Percentiles rank a stretch among this genome's conserved stretches.
These are phyloP conservation scores for Zaprionus bogoriensis DNA, from an alignment of 2,888 invertebrate genomes.

Conservation along the genomic window DNA sequence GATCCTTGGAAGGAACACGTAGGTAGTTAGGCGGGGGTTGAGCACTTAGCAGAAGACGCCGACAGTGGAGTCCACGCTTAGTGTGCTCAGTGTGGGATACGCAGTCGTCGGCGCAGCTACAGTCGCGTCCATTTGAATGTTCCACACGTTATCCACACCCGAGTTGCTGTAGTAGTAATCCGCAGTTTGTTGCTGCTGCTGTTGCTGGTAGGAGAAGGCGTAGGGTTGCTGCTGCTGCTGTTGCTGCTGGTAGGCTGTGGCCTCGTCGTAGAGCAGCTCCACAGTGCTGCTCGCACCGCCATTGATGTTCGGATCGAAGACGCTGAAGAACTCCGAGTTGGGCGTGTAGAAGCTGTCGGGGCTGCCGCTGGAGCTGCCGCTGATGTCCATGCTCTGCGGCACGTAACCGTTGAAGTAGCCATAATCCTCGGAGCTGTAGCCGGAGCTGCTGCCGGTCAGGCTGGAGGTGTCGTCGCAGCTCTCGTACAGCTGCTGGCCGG, in stretches of 20 bases:
- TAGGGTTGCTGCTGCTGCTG: slow-evolving; percentile 49
- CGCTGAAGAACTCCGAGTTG: slow-evolving; percentile 73
- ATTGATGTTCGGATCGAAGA: slow-evolving; percentile 67
- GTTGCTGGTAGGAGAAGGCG: slow-evolving; percentile 23
- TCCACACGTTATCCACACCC: slow-evolving; percentile 81
- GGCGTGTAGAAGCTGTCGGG: slow-evolving; percentile 57
- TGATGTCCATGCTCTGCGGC: slow-evolving; percentile 42
- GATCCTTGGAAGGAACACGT: slow-evolving; percentile 23
- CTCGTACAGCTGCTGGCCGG: slow-evolving; percentile 70
- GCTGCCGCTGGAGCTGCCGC: slow-evolving; percentile 34
- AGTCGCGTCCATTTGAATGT: slow-evolving; percentile 78
- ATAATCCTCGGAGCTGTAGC: slow-evolving; percentile 80
- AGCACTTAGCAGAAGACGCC: slow-evolving; percentile 63
- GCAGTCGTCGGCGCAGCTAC: slow-evolving; percentile 5
- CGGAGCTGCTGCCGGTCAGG: slow-evolving; percentile 79
- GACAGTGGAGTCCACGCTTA: slow-evolving; percentile 38
- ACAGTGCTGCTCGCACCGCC: slow-evolving; percentile 32
- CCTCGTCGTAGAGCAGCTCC: slow-evolving; percentile 62
- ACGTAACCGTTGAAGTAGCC: slow-evolving; percentile 64
- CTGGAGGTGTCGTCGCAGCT: slow-evolving; percentile 83
- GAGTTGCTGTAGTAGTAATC: slow-evolving; percentile 82
- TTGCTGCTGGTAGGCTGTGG: slow-evolving; percentile 56
- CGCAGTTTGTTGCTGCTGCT: slow-evolving; percentile 52
- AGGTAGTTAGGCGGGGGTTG: too few species aligned
- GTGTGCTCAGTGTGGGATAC: slow-evolving; percentile 45